phyloP scores from a whole-genome alignment of 2,888 invertebrate species.

The Thera obeliscata region DNA sequence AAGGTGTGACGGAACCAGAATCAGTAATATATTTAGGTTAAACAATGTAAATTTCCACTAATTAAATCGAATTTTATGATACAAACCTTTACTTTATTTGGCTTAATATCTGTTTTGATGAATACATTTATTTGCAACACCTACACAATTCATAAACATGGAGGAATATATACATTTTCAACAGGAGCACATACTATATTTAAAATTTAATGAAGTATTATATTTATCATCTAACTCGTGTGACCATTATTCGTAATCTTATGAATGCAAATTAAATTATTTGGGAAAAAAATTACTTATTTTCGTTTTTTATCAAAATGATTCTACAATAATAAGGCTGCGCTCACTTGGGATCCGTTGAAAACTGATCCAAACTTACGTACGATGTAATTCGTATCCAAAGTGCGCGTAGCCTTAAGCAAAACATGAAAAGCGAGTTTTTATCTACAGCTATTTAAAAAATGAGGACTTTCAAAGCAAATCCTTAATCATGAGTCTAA shows the following conservation, averaged over 20 bases:
- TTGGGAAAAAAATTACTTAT: not conserved
- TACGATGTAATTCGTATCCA: too few species aligned
- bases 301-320: not conserved
- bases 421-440: conserved; percentile 37
- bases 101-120: too few species aligned
- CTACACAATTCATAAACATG: too few species aligned
- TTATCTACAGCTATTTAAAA: conserved; percentile 66
- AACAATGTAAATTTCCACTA: not conserved
- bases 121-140: too few species aligned
- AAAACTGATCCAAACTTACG: too few species aligned
- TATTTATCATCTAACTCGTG: not conserved
- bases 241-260: not conserved
- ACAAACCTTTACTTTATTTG: too few species aligned
- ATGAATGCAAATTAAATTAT: not conserved
- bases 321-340: conserved; percentile 1
- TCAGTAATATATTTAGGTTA: not conserved
- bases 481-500: conserved; percentile 76
- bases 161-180: too few species aligned
- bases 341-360: too few species aligned
- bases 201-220: too few species aligned
- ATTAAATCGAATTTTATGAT: not conserved
- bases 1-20: too few species aligned
- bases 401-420: not conserved
- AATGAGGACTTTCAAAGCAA: conserved; percentile 69
- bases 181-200: too few species aligned